Conservation (phyloP, 2,113 vertebrate species). For the Chamaetylas fuelleborni region DNA sequence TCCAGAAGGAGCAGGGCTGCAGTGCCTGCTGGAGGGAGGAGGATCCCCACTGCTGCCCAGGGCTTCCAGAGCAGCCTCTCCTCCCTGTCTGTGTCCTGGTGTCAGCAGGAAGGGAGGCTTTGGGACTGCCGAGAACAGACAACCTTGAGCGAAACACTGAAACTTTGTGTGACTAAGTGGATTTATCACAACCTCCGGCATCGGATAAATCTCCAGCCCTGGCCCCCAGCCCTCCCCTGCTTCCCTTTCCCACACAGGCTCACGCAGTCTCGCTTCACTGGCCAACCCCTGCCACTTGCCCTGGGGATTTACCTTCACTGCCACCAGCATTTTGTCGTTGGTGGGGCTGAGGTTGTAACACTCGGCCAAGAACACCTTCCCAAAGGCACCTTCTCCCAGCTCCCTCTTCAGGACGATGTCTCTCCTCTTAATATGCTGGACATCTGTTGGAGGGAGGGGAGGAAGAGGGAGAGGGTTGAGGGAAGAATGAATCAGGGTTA, state of each 20-base stretch:
- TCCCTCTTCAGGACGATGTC: conserved; percentile 98
- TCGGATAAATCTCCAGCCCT: background rate
- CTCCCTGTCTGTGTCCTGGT: background rate
- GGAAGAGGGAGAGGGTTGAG: conserved; percentile 48
- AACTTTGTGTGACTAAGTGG: background rate
- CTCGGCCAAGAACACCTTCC: conserved; percentile 98
- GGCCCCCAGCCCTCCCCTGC: conserved; percentile 19
- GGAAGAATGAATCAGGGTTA: conserved; percentile 51
- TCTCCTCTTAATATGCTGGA: conserved; percentile 95
- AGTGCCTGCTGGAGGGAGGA: background rate
- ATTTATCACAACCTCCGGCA: background rate
- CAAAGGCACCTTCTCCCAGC: conserved; percentile 96
- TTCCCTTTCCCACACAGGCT: conserved; percentile 29
- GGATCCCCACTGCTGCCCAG: background rate
- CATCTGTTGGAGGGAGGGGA: conserved; percentile 78
- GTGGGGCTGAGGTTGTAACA: conserved; percentile 97
- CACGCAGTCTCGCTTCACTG: accelerated
- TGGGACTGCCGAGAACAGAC: background rate
- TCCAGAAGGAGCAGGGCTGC: background rate
- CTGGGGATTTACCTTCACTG: conserved; percentile 86
- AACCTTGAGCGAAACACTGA: background rate
- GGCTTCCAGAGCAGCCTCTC: background rate
- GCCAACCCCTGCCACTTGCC: background rate
- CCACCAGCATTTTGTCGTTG: conserved; percentile 98
- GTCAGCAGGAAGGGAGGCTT: background rate